phyloP scores from a whole-genome alignment of 2,797 vertebrate species.

The Dicrostonyx torquatus region DNA sequence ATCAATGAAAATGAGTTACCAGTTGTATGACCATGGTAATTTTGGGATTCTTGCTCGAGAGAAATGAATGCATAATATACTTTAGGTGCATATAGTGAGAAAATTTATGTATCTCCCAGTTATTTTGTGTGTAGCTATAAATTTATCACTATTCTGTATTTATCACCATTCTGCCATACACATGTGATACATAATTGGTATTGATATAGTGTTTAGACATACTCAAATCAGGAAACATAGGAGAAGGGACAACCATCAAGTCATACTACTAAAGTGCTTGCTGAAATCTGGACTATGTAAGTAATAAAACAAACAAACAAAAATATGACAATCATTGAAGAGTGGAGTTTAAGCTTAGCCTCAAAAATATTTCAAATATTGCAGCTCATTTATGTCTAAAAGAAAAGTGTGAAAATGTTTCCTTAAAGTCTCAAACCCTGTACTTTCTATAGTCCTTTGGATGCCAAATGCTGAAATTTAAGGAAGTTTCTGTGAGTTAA shows the following conservation, averaged over 20 bases:
- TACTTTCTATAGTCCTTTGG: background rate
- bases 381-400: background rate
- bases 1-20: background rate
- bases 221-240: background rate
- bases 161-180: background rate
- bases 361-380: background rate
- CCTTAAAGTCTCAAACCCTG: background rate
- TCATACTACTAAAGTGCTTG: background rate
- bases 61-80: background rate
- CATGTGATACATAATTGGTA: background rate
- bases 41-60: background rate
- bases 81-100: background rate
- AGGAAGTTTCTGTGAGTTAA: conserved; percentile 16
- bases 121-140: background rate
- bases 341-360: background rate
- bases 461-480: background rate
- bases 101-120: background rate
- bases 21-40: background rate
- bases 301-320: background rate
- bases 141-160: background rate
- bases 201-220: background rate
- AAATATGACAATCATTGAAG: background rate
- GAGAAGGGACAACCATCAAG: fast-evolving
- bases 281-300: background rate
- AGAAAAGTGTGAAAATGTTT: background rate